A percentile compares a stretch with the other conserved stretches of the same genome.
These are phyloP conservation scores for Stercorarius parasiticus DNA, from an alignment of 2,113 vertebrate genomes.

Conservation along the genomic window DNA sequence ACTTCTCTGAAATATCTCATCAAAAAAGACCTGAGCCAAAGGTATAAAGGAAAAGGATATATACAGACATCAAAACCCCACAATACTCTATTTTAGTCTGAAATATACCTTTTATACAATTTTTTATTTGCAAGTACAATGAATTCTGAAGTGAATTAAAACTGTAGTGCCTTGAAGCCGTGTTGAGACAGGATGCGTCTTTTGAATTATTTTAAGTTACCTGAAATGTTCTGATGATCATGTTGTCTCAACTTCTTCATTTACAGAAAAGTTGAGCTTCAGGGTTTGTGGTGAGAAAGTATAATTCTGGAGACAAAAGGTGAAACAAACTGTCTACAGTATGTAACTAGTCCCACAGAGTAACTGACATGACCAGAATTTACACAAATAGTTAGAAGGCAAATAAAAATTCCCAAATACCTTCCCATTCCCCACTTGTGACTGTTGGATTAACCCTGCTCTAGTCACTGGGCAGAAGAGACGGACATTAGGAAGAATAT, in stretches of 20 bases:
- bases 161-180: background rate
- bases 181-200: background rate
- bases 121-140: background rate
- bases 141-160: background rate
- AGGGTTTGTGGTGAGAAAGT: background rate
- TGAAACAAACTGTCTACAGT: background rate
- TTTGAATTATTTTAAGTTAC: background rate
- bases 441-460: background rate
- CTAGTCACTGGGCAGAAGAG: background rate
- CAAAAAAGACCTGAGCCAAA: background rate
- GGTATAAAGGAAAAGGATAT: background rate
- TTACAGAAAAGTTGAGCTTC: background rate
- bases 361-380: background rate
- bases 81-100: background rate
- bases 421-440: background rate
- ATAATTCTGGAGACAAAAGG: background rate
- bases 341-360: background rate
- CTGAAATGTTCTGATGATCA: background rate
- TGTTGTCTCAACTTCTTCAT: background rate
- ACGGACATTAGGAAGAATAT: background rate
- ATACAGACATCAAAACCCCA: background rate
- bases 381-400: background rate
- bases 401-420: background rate
- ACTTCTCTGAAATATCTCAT: background rate
- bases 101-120: background rate